These are phyloP conservation scores for Calvadosia cruxmelitensis DNA, from an alignment of 30 jellyfish, hydroid and myxozoan genomes.

Conservation along the genomic window DNA sequence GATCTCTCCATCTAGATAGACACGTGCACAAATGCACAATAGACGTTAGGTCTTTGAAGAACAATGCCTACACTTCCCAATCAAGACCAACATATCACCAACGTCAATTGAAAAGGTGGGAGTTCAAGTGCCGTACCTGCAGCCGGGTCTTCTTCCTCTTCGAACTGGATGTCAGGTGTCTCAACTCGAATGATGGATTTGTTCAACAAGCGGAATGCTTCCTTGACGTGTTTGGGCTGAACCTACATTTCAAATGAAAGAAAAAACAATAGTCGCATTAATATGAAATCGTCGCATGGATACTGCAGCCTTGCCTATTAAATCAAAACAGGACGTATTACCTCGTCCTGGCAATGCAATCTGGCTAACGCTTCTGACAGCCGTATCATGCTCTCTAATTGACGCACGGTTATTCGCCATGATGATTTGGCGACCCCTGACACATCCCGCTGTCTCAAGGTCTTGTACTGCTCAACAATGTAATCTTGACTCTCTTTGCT, in stretches of 20 bases:
- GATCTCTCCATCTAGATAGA: neutral
- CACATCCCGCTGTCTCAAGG: slow-evolving; percentile 79
- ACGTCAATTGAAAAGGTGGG: neutral
- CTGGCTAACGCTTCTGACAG: slow-evolving; percentile 94
- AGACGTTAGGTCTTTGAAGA: too few relatives aligned
- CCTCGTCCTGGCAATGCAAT: slow-evolving; percentile 93
- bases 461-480: slow-evolving; percentile 88
- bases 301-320: too few relatives aligned
- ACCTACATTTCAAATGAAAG: slow-evolving; percentile 18
- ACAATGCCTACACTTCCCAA: too few relatives aligned
- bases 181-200: slow-evolving; percentile 92
- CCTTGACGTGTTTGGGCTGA: slow-evolving; percentile 94
- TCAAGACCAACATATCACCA: too few relatives aligned
- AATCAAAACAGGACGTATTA: neutral
- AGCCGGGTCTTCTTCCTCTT: slow-evolving; percentile 59
- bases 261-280: too few relatives aligned
- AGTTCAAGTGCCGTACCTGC: too few relatives aligned
- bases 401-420: slow-evolving; percentile 98
- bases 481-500: slow-evolving; percentile 91
- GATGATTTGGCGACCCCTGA: slow-evolving; percentile 83
- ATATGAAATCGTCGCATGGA: too few relatives aligned
- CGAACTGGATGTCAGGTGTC: slow-evolving; percentile 95
- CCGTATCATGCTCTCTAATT: slow-evolving; percentile 95
- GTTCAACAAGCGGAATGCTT: slow-evolving; percentile 84
- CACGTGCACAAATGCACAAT: too few relatives aligned